These are phyloP conservation scores for Neomorphus geoffroyi DNA, from an alignment of 2,797 vertebrate genomes.

Conservation along the genomic window DNA sequence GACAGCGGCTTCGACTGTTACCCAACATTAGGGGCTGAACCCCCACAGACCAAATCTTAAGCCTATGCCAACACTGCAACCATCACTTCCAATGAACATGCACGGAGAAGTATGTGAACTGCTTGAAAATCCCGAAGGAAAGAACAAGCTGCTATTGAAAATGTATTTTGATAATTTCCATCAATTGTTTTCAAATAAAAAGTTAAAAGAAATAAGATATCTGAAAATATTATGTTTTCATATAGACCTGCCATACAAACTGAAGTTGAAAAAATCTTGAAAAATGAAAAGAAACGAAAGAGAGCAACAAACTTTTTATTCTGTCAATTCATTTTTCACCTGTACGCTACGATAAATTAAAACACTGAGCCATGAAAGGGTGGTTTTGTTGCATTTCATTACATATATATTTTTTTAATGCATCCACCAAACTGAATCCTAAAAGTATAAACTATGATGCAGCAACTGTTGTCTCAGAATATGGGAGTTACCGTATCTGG, in stretches of 20 bases:
- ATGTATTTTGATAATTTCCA: not conserved
- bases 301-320: conserved; percentile 21
- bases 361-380: not conserved
- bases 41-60: not conserved
- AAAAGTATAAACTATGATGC: not conserved
- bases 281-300: conserved; percentile 7
- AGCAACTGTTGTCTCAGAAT: conserved; percentile 8
- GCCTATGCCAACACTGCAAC: not conserved
- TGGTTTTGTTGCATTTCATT: not conserved
- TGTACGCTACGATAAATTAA: conserved; percentile 26
- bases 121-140: not conserved
- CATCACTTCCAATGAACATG: rapidly evolving
- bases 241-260: not conserved
- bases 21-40: not conserved
- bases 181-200: not conserved
- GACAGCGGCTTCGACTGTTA: not conserved
- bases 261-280: not conserved
- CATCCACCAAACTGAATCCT: not conserved
- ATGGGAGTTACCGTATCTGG: not conserved
- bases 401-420: not conserved
- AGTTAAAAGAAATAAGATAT: not conserved
- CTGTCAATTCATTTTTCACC: not conserved
- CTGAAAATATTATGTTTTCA: not conserved
- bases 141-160: not conserved
- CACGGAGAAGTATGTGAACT: not conserved